phyloP scores from a whole-genome alignment of 2,888 invertebrate genomes.

The Metalampra italica region DNA sequence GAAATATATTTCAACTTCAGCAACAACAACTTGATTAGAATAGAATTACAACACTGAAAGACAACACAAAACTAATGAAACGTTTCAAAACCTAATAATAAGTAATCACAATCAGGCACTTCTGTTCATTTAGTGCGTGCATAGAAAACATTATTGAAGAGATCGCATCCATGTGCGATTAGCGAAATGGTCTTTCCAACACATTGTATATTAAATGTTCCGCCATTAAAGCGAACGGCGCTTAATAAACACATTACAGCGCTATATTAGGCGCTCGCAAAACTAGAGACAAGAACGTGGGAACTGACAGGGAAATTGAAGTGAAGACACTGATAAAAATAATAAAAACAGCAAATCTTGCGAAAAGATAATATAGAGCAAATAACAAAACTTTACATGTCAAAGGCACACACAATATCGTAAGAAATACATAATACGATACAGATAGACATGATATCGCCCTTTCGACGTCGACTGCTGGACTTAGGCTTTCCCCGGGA shows the following conservation, averaged over 20 bases:
- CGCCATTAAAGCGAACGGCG: slow-evolving; percentile 67
- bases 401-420: no score
- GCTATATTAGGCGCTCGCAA: slow-evolving; percentile 70
- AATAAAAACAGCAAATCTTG: background rate
- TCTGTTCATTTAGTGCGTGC: slow-evolving; percentile 10
- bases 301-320: slow-evolving; percentile 48
- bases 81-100: slow-evolving; percentile 12
- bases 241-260: slow-evolving; percentile 75
- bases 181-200: slow-evolving; percentile 54
- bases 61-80: slow-evolving; percentile 1
- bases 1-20: no score
- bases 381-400: no score
- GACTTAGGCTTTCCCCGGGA: no score
- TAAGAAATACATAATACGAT: no score
- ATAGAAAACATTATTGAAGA: slow-evolving; percentile 35
- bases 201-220: slow-evolving; percentile 70
- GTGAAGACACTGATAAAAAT: no score
- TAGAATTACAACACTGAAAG: background rate
- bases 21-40: background rate
- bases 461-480: no score
- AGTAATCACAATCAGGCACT: slow-evolving; percentile 10
- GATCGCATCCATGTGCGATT: slow-evolving; percentile 48
- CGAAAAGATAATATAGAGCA: no score
- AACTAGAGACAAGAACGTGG: slow-evolving; percentile 66
- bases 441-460: no score